Conservation (phyloP, 2,113 vertebrate species). For the Gobiocypris rarus region DNA sequence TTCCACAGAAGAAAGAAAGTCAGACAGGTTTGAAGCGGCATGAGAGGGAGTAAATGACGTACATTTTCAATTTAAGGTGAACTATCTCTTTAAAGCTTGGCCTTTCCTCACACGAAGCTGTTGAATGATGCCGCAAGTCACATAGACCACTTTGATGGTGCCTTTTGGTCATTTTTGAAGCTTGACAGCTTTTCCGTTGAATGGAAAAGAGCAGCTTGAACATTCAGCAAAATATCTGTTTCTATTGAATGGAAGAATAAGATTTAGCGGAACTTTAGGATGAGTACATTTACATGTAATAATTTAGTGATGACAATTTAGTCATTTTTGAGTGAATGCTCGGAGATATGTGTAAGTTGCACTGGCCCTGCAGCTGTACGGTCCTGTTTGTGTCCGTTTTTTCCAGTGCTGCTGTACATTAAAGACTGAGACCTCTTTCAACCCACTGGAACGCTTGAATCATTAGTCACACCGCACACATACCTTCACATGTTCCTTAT, state of each 20-base stretch:
- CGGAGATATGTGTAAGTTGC: neutral
- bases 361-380: conserved; percentile 43
- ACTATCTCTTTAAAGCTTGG: neutral
- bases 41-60: neutral
- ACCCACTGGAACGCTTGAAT: conserved; percentile 46
- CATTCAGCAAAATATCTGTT: neutral
- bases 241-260: neutral
- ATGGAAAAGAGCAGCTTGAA: neutral
- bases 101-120: neutral
- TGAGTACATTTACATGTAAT: neutral
- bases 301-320: neutral
- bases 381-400: conserved; percentile 58
- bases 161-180: neutral
- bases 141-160: neutral
- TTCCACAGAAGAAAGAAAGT: neutral
- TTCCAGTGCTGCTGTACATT: conserved; percentile 23
- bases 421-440: conserved; percentile 63
- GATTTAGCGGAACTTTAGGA: neutral
- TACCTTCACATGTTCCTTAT: conserved; percentile 44
- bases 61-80: neutral
- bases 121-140: neutral
- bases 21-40: neutral
- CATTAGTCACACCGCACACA: conserved; percentile 59
- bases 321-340: neutral
- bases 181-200: neutral